Percentiles rank a stretch among this genome's conserved stretches.
Conservation (phyloP, 2,888 invertebrate genomes). For the Epistrophe grossulariae region DNA sequence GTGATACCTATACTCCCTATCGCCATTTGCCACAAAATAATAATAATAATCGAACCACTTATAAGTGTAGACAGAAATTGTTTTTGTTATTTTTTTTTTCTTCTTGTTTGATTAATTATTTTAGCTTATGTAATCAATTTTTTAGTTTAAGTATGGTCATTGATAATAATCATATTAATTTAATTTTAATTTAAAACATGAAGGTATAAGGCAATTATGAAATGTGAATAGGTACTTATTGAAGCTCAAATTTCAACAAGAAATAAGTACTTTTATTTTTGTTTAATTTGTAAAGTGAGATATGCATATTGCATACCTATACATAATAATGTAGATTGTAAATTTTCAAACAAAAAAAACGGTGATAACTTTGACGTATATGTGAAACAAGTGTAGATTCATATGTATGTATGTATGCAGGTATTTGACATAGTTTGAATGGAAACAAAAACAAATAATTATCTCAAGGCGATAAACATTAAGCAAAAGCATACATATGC, state of each 20-base stretch:
- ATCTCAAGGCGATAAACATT: background rate
- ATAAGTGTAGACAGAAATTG: background rate
- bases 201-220: background rate
- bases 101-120: background rate
- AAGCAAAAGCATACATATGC: background rate
- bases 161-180: too few relatives aligned
- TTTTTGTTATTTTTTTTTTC: conserved; percentile 32
- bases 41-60: conserved; percentile 28
- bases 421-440: background rate
- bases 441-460: background rate
- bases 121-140: conserved; percentile 3
- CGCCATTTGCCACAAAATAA: conserved; percentile 11
- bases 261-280: background rate
- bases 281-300: too few relatives aligned
- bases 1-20: background rate
- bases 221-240: background rate
- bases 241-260: background rate
- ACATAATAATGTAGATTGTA: too few relatives aligned
- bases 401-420: background rate
- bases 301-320: too few relatives aligned
- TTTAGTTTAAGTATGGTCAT: background rate
- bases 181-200: background rate
- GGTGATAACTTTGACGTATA: background rate
- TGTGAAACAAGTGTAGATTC: background rate
- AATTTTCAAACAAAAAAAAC: conserved; percentile 5